Evolutionary conservation across 1,140 invertebrate species (phyloP).

Genomic region (Ridgeia piscesae): DNA sequence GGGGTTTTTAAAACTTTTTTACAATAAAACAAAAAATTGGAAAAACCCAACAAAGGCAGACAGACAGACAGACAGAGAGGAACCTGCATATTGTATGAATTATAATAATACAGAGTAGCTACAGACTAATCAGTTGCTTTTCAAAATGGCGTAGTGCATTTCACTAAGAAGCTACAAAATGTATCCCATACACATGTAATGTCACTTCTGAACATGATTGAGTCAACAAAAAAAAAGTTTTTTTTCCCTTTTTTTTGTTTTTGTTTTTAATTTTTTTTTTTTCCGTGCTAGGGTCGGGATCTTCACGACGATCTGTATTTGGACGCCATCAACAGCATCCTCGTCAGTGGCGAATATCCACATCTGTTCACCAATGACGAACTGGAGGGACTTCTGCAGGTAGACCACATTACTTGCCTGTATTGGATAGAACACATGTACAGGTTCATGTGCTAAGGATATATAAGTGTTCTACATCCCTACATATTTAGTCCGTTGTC

Average conservation of each 20-base stretch:
- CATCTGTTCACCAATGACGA: slow-evolving; percentile 58
- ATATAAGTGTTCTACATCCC: too few species aligned
- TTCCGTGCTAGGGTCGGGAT: slow-evolving; percentile 41
- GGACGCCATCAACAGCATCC: slow-evolving; percentile 55
- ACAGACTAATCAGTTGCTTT: background rate
- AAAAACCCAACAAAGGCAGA: too few species aligned
- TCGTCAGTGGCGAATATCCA: slow-evolving; percentile 56
- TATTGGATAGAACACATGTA: background rate
- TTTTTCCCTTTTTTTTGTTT: too few species aligned
- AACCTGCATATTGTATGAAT: too few species aligned
- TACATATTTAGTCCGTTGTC: too few species aligned
- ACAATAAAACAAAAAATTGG: too few species aligned
- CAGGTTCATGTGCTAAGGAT: too few species aligned
- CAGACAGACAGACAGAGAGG: too few species aligned
- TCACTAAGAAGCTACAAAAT: background rate
- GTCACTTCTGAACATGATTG: background rate
- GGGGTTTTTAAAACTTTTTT: too few species aligned
- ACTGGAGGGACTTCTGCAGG: slow-evolving; percentile 55
- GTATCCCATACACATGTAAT: background rate
- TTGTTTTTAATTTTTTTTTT: background rate
- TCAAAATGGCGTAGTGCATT: background rate
- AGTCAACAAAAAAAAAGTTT: too few species aligned
- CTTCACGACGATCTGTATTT: slow-evolving; percentile 50
- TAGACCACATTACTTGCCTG: slow-evolving; percentile 16
- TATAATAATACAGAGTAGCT: too few species aligned